Conservation (phyloP, 2,113 vertebrate genomes). For the Odontophorus gujanensis region DNA sequence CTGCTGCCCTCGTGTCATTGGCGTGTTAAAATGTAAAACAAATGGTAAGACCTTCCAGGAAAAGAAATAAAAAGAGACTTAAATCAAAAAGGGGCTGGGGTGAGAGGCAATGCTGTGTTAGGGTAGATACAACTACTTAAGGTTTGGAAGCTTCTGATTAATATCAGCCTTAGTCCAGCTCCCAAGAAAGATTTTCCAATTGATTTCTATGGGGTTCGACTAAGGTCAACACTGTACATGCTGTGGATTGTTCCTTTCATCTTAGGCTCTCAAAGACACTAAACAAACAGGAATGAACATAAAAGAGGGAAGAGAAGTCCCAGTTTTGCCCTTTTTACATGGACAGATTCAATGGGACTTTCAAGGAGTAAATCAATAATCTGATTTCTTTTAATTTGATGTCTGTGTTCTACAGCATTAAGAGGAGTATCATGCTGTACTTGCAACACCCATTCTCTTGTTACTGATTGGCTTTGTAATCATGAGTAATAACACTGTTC, state of each 20-base stretch:
- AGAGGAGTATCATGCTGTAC: background rate
- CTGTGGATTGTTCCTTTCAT: background rate
- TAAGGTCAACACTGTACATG: background rate
- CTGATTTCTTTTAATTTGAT: background rate
- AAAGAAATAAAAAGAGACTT: background rate
- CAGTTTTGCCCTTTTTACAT: background rate
- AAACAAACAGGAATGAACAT: background rate
- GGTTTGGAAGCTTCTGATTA: conserved; percentile 6
- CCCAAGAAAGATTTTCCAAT: background rate
- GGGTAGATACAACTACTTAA: background rate
- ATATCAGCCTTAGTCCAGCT: background rate
- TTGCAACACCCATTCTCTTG: background rate
- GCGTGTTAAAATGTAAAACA: background rate
- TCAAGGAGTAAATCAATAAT: background rate
- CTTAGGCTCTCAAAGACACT: background rate
- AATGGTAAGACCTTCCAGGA: background rate
- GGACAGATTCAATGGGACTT: background rate
- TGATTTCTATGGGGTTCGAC: background rate
- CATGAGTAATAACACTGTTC: background rate
- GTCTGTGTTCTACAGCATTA: background rate
- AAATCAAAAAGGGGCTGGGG: background rate
- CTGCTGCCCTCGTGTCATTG: background rate
- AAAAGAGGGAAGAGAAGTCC: background rate
- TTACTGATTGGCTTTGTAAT: background rate
- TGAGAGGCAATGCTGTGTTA: background rate